Evolutionary conservation across 2,797 vertebrate species (phyloP).

Genomic region (Amphiprion clarkii): DNA sequence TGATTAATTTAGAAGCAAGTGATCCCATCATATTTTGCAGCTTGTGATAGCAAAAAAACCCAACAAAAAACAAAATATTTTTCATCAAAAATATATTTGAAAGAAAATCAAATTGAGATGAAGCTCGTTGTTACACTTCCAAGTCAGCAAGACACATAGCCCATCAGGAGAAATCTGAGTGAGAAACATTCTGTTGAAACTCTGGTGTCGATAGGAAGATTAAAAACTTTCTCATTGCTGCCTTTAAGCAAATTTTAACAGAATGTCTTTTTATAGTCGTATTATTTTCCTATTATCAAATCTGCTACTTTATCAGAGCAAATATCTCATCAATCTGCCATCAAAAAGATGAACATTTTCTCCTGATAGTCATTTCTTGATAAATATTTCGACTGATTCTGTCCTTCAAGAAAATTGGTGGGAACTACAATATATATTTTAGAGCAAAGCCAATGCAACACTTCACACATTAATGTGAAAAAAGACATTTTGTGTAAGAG

Average conservation of each 20-base stretch:
- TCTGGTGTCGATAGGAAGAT: conserved; percentile 24
- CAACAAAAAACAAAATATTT: neutral
- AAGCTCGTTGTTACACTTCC: conserved; percentile 2
- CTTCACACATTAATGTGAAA: too few species aligned
- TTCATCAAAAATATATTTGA: neutral
- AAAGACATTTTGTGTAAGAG: too few species aligned
- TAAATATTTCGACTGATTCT: conserved; percentile 7
- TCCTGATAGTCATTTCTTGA: neutral
- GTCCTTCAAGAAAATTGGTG: neutral
- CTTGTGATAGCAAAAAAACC: neutral
- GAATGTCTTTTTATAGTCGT: conserved; percentile 26
- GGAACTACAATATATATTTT: too few species aligned
- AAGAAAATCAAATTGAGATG: neutral
- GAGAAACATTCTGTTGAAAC: conserved; percentile 48
- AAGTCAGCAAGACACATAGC: neutral
- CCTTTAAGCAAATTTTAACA: conserved; percentile 1
- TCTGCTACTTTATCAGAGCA: conserved; percentile 31
- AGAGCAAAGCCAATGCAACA: too few species aligned
- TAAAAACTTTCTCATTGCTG: conserved; percentile 29
- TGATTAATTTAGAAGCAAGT: neutral
- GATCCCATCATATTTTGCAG: neutral
- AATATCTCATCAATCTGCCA: conserved; percentile 9
- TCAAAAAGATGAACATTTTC: conserved; percentile 1
- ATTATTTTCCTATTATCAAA: conserved; percentile 25
- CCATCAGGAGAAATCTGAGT: conserved; percentile 33